These are phyloP conservation scores for Pristionchus maxplancki DNA, from an alignment of 2,888 invertebrate genomes.

Conservation along the genomic window DNA sequence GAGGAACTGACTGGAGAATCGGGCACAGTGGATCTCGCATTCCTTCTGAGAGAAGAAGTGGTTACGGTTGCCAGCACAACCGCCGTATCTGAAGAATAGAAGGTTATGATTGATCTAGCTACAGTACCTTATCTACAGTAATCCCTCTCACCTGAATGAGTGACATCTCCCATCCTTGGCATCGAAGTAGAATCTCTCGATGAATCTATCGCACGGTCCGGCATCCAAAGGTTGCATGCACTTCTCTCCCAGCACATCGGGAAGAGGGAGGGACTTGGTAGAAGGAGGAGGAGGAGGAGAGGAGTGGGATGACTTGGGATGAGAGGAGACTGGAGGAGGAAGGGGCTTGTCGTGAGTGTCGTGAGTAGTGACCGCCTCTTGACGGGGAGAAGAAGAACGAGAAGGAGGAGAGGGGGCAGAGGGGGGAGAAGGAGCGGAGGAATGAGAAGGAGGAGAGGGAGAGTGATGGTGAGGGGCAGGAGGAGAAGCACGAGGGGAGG, in stretches of 20 bases:
- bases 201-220: conserved; percentile 75
- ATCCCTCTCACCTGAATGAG: conserved; percentile 64
- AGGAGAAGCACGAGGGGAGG: conserved; percentile 39
- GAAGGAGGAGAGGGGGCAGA: conserved; percentile 28
- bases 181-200: conserved; percentile 74
- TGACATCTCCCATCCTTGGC: conserved; percentile 71
- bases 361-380: conserved; percentile 44
- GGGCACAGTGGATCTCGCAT: conserved; percentile 77
- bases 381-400: conserved; percentile 15
- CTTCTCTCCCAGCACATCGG: conserved; percentile 70
- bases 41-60: conserved; percentile 77
- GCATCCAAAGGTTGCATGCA: conserved; percentile 76
- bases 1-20: conserved; percentile 73
- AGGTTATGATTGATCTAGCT: neutral
- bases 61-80: conserved; percentile 76
- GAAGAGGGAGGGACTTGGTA: neutral
- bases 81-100: conserved; percentile 65
- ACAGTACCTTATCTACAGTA: neutral
- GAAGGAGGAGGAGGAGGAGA: neutral
- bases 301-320: neutral
- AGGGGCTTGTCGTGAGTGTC: conserved; percentile 50
- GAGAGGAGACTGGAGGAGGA: conserved; percentile 12
- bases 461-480: conserved; percentile 42
- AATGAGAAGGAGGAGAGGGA: conserved; percentile 41
- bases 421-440: conserved; percentile 51